Percentiles rank a stretch among this genome's conserved stretches.
These are phyloP conservation scores for Pristionchus exspectatus DNA, from an alignment of 2,888 invertebrate genomes.

Conservation along the genomic window DNA sequence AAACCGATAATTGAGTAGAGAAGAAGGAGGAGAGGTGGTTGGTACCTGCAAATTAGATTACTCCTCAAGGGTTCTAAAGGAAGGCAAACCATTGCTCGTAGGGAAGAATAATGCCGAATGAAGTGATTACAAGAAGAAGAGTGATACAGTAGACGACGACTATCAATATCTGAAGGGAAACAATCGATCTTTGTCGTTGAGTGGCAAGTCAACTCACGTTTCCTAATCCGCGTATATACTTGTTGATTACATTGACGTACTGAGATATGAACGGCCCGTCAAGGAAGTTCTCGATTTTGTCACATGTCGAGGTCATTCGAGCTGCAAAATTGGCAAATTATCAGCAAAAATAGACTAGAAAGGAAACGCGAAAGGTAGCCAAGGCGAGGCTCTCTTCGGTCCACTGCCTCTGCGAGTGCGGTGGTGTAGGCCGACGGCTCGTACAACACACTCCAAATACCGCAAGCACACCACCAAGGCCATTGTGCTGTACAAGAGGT, in stretches of 20 bases:
- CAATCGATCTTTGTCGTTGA: neutral
- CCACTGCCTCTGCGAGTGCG: neutral
- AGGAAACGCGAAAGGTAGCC: neutral
- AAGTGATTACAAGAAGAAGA: conserved; percentile 62
- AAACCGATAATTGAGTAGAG: conserved; percentile 59
- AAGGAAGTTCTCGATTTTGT: conserved; percentile 37
- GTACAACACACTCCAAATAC: neutral
- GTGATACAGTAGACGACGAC: conserved; percentile 66
- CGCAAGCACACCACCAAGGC: neutral
- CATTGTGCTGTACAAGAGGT: neutral
- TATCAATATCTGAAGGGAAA: conserved; percentile 63
- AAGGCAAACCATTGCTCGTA: conserved; percentile 66
- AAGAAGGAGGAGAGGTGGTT: conserved; percentile 60
- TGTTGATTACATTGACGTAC: conserved; percentile 49
- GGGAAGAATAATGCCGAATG: conserved; percentile 68
- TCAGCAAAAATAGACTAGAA: neutral
- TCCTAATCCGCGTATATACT: conserved; percentile 49
- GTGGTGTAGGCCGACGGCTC: neutral
- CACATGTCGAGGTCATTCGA: conserved; percentile 55
- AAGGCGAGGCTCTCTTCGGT: neutral
- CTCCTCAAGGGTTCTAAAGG: too few relatives aligned
- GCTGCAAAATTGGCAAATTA: neutral
- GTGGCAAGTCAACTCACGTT: conserved; percentile 4
- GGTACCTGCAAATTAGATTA: conserved; percentile 61
- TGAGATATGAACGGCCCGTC: conserved; percentile 45